Conservation (phyloP, 2,797 vertebrate genomes). For the Sphenodon punctatus region DNA sequence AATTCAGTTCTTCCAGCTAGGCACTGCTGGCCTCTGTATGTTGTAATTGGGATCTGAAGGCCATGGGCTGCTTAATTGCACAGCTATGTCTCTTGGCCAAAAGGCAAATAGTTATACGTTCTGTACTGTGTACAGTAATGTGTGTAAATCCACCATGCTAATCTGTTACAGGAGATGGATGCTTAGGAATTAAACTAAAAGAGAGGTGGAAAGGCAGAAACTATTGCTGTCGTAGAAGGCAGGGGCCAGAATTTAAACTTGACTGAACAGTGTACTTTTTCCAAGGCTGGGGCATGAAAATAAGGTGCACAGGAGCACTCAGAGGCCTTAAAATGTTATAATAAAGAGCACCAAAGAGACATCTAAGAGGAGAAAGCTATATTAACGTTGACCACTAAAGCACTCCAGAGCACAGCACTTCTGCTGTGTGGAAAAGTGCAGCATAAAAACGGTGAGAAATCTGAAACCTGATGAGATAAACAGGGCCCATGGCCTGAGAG, state of each 20-base stretch:
- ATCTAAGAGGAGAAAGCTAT: neutral
- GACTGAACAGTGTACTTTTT: slow-evolving; percentile 4
- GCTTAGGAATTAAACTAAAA: neutral
- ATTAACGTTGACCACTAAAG: neutral
- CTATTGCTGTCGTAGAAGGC: neutral
- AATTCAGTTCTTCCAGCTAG: neutral
- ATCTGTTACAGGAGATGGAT: neutral
- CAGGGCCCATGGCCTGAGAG: slow-evolving; percentile 2
- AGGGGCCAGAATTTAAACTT: neutral
- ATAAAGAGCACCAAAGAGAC: neutral
- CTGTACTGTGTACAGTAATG: neutral
- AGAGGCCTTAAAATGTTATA: neutral
- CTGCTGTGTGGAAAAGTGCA: neutral
- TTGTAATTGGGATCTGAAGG: neutral
- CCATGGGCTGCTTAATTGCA: neutral
- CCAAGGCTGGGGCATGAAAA: neutral
- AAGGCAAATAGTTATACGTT: fast-evolving
- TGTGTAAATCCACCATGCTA: neutral
- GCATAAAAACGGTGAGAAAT: slow-evolving; percentile 17
- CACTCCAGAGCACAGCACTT: neutral
- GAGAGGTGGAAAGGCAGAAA: neutral
- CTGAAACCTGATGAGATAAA: neutral
- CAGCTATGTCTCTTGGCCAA: neutral
- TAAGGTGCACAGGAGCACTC: neutral
- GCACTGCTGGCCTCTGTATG: neutral